phyloP scores from a whole-genome alignment of 2,888 invertebrate genomes.

The Andricus quercusramuli region DNA sequence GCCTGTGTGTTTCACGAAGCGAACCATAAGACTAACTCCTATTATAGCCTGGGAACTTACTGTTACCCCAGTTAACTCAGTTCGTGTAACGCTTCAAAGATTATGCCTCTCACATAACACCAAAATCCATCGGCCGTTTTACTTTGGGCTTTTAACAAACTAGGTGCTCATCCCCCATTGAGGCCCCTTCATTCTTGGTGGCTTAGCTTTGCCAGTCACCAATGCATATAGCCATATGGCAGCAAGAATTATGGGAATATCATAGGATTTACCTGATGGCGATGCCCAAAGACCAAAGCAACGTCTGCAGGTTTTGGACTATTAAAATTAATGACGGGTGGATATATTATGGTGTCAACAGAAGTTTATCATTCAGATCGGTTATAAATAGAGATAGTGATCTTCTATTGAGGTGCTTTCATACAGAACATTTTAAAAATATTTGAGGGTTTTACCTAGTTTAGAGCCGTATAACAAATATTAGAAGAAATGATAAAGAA shows the following conservation, averaged over 20 bases:
- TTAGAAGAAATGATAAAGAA: too few species aligned
- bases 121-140: constrained; percentile 50
- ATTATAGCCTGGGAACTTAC: constrained; percentile 65
- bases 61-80: constrained; percentile 69
- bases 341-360: neutral
- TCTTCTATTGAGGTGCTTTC: neutral
- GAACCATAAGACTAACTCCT: constrained; percentile 46
- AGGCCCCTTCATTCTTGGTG: neutral
- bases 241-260: constrained; percentile 1
- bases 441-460: too few species aligned
- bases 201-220: constrained; percentile 10
- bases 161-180: constrained; percentile 25
- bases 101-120: constrained; percentile 63
- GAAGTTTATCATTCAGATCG: too few species aligned
- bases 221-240: neutral
- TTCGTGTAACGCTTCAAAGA: constrained; percentile 67
- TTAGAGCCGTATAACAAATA: too few species aligned
- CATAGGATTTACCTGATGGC: neutral
- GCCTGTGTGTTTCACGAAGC: constrained; percentile 49
- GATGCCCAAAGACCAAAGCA: neutral
- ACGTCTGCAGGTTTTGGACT: neutral
- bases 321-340: neutral
- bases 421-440: too few species aligned
- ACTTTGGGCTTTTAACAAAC: constrained; percentile 45
- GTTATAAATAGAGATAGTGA: neutral